Percentiles rank a stretch among this genome's conserved stretches.
Conservation (phyloP, 1,140 invertebrate genomes). For the Drosophila saltans region DNA sequence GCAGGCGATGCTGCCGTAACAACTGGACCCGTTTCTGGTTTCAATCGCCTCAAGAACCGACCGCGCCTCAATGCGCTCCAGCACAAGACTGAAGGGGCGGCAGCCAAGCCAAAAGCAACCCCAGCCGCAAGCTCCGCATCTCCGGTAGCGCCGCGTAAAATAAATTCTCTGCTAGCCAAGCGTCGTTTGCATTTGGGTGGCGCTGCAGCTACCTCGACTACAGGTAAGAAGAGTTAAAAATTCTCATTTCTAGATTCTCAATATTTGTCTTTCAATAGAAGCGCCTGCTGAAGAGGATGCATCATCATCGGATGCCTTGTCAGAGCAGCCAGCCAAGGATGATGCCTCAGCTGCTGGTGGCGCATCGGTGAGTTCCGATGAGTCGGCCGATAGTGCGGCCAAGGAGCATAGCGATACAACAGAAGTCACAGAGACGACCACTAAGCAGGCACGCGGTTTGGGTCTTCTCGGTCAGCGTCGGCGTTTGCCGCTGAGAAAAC, state of each 20-base stretch:
- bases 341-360: conserved; percentile 36
- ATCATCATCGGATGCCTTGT: conserved; percentile 64
- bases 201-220: conserved; percentile 64
- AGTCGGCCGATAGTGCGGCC: conserved; percentile 36
- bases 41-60: conserved; percentile 79
- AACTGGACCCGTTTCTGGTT: conserved; percentile 53
- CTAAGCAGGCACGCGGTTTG: conserved; percentile 85
- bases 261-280: conserved; percentile 38
- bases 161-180: conserved; percentile 80
- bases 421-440: conserved; percentile 83
- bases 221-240: conserved; percentile 36
- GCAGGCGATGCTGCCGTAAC: conserved; percentile 51
- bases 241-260: background rate
- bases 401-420: conserved; percentile 82
- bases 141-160: conserved; percentile 66
- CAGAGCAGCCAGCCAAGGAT: conserved; percentile 57
- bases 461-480: conserved; percentile 86
- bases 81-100: conserved; percentile 72
- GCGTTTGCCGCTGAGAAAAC: conserved; percentile 85
- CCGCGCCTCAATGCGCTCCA: conserved; percentile 73
- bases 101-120: conserved; percentile 58
- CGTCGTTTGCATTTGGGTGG: conserved; percentile 69
- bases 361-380: conserved; percentile 44
- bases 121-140: conserved; percentile 27
- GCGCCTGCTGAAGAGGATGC: conserved; percentile 77